These are phyloP conservation scores for Corythoichthys haematopterus DNA, from an alignment of 2,113 vertebrate genomes.

Conservation along the genomic window DNA sequence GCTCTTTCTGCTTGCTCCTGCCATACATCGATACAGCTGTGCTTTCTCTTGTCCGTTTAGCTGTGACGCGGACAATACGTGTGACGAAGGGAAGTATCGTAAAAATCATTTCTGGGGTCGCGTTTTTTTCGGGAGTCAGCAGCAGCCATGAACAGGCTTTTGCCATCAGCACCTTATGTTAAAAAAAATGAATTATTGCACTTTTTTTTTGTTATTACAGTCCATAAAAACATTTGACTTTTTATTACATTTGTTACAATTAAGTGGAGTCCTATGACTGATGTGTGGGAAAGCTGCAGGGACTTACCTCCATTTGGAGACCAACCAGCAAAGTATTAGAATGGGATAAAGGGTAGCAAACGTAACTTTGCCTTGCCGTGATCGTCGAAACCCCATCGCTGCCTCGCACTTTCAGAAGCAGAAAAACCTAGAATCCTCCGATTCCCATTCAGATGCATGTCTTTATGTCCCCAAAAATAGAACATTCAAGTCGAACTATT, in stretches of 20 bases:
- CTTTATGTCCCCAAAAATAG: neutral
- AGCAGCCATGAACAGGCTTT: slow-evolving; percentile 28
- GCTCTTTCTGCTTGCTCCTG: neutral
- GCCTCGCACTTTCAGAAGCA: neutral
- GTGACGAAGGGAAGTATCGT: neutral
- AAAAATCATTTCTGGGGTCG: neutral
- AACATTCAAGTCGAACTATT: neutral
- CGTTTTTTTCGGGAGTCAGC: neutral
- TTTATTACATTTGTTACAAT: slow-evolving; percentile 37
- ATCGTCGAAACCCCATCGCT: neutral
- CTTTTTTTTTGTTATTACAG: slow-evolving; percentile 61
- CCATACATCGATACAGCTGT: neutral
- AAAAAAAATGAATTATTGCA: slow-evolving; percentile 65
- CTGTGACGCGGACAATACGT: neutral
- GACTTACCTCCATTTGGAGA: slow-evolving; percentile 3
- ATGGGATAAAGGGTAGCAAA: neutral
- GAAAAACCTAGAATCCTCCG: neutral
- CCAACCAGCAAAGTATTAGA: slow-evolving; percentile 5
- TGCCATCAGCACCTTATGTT: slow-evolving; percentile 74
- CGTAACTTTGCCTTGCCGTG: no score
- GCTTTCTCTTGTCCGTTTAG: neutral
- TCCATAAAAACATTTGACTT: slow-evolving; percentile 10
- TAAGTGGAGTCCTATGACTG: neutral
- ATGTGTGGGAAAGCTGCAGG: slow-evolving; percentile 2
- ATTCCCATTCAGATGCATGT: neutral